phyloP scores from a whole-genome alignment of 2,113 vertebrate species.

The Prietella phreatophila region DNA sequence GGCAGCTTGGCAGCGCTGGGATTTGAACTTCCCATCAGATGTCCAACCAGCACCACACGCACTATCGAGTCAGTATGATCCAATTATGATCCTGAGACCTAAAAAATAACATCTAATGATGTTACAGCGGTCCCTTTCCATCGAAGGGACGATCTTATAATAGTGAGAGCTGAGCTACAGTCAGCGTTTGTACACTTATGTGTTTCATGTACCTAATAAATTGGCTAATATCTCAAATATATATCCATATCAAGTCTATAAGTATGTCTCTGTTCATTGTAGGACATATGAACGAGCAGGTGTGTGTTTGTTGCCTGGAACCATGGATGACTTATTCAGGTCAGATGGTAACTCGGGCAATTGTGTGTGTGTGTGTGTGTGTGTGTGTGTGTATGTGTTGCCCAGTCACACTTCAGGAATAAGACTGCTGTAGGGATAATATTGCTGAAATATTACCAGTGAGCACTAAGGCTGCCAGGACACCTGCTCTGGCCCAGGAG shows the following conservation, averaged over 20 bases:
- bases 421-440: conserved; percentile 41
- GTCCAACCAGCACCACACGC: not conserved
- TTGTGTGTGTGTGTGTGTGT: not conserved
- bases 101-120: not conserved
- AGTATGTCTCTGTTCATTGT: not conserved
- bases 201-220: not conserved
- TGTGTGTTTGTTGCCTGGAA: conserved; percentile 39
- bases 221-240: not conserved
- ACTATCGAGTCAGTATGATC: not conserved
- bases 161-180: not conserved
- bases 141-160: not conserved
- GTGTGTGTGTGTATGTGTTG: conserved; percentile 3
- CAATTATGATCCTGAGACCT: not conserved
- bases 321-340: conserved; percentile 46
- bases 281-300: conserved; percentile 30
- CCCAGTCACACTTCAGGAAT: conserved; percentile 42
- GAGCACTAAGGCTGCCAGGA: not conserved
- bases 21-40: too few species aligned
- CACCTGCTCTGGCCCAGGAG: not conserved
- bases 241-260: not conserved
- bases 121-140: not conserved
- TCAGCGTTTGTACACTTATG: not conserved
- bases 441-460: conserved; percentile 30
- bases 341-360: conserved; percentile 34
- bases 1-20: too few species aligned